phyloP scores from a whole-genome alignment of 2,797 vertebrate genomes.

The Dendrocincla tyrannina region DNA sequence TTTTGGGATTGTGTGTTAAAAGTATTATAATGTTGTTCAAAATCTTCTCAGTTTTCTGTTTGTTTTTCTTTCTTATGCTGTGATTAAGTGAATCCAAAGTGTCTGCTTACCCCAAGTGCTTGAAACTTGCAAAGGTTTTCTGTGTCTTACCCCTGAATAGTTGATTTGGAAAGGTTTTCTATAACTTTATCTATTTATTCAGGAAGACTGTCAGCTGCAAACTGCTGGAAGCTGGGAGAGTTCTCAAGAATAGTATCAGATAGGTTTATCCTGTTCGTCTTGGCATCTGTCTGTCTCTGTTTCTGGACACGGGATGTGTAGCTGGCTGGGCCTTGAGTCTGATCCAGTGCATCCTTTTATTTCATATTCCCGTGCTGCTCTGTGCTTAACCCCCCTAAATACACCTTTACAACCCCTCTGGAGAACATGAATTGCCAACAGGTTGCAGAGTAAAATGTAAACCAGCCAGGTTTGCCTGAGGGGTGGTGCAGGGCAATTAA shows the following conservation, averaged over 20 bases:
- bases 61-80: background rate
- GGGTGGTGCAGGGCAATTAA: background rate
- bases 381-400: background rate
- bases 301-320: background rate
- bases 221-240: background rate
- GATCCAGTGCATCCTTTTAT: background rate
- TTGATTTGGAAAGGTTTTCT: background rate
- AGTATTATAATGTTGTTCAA: background rate
- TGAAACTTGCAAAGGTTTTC: background rate
- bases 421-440: background rate
- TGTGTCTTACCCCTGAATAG: background rate
- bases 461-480: background rate
- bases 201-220: background rate
- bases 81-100: background rate
- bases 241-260: background rate
- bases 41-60: background rate
- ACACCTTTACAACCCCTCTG: background rate
- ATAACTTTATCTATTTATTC: background rate
- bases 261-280: background rate
- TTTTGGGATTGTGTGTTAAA: background rate
- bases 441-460: background rate
- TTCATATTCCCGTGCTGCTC: background rate
- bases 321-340: background rate
- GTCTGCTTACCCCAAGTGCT: background rate
- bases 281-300: background rate